These are phyloP conservation scores for Chrysopa pallens DNA, from an alignment of 1,140 invertebrate species.

Conservation along the genomic window DNA sequence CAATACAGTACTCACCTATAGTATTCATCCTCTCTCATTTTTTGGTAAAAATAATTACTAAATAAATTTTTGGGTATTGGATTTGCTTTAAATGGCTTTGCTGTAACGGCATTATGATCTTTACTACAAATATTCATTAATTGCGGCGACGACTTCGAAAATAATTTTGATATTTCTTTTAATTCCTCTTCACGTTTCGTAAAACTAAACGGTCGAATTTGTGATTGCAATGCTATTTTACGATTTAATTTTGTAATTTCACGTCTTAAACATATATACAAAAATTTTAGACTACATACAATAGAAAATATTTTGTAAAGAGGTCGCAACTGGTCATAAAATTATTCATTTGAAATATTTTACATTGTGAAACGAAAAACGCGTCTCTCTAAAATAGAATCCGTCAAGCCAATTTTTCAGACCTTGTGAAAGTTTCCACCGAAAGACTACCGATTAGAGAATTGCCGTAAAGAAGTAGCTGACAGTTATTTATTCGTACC, in stretches of 20 bases:
- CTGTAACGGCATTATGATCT: conserved; percentile 15
- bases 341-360: no score
- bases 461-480: no score
- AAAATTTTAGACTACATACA: no score
- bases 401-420: no score
- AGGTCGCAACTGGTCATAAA: no score
- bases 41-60: conserved; percentile 46
- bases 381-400: no score
- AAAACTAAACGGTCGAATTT: conserved; percentile 46
- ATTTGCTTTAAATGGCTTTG: conserved; percentile 38
- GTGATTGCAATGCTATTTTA: conserved; percentile 30
- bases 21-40: conserved; percentile 49
- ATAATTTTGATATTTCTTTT: conserved; percentile 15
- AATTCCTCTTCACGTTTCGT: conserved; percentile 33
- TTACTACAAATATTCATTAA: conserved; percentile 15
- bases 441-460: no score
- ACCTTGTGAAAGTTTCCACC: no score
- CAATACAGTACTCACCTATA: conserved; percentile 29
- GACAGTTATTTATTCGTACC: no score
- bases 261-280: conserved; percentile 25
- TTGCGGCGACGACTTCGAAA: conserved; percentile 34
- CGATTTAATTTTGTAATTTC: conserved; percentile 32
- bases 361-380: no score
- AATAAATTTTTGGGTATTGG: conserved; percentile 49
- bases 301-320: no score